A percentile compares a stretch with the other conserved stretches of the same genome.
phyloP scores from a whole-genome alignment of 1,140 invertebrate species.

The Brachionus sp. region DNA sequence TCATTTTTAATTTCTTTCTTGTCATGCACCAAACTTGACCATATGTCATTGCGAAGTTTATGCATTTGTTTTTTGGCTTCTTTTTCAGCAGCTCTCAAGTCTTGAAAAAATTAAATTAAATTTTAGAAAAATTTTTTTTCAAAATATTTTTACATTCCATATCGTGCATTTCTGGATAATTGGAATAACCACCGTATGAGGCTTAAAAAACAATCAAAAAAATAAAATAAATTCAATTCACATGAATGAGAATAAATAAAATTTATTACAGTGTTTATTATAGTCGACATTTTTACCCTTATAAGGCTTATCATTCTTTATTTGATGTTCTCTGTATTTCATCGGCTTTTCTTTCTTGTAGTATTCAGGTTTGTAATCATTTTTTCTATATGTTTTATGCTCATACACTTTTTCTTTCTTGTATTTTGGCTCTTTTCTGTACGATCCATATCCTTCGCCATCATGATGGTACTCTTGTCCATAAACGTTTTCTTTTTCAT shows the following conservation, averaged over 20 bases:
- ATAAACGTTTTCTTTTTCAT: neutral
- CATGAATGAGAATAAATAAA: neutral
- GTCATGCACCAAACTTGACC: neutral
- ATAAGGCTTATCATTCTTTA: neutral
- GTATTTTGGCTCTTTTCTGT: neutral
- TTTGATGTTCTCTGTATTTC: neutral
- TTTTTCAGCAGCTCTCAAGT: neutral
- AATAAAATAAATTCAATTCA: neutral
- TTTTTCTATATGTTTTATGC: neutral
- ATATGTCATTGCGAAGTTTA: neutral
- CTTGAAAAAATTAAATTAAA: neutral
- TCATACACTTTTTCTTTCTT: neutral
- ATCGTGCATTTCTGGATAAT: neutral
- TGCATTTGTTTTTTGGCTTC: neutral
- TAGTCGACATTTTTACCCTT: neutral
- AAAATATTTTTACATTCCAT: neutral
- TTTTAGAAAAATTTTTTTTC: neutral
- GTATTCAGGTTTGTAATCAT: neutral
- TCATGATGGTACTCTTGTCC: neutral
- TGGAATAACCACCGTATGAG: neutral
- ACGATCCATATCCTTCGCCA: neutral
- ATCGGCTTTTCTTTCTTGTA: neutral
- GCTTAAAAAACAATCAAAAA: neutral
- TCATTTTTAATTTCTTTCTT: neutral
- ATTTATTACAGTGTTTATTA: neutral